Base-by-base conservation (phyloP, 2,888 invertebrate species). In the Microplitis manilae region DNA sequence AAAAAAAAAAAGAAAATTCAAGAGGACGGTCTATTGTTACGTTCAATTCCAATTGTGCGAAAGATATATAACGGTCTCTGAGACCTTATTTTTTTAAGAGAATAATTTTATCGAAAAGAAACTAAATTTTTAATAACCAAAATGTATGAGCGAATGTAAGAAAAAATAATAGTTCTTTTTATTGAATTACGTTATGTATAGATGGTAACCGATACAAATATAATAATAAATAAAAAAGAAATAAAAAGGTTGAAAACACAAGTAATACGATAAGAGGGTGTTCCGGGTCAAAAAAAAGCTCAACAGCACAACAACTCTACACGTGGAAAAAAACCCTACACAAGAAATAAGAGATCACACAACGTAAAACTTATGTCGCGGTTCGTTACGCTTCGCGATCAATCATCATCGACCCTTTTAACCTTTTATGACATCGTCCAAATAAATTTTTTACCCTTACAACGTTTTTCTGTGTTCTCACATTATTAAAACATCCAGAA, bases 381-480 rank as follows among this genome's bases (percentile, higher is more conserved):
- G 79, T 82, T 82, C 82, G 82, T 82, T 82, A 82, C 82, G 79
- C 78, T 76, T 78, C 64, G 75, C 80, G 81, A 82, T 82, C 82
- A 82, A 82, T 82, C 82, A 82, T 80, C 40, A 76, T 40, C 72
- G 78, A 79, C 81, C 81, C 79, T 79, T 30, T 76, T 73, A 41
- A 15, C 17, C 40, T 50, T 50, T 59, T 20, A 50, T 20, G 59
- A 17, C 38, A 8, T 39, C 17, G 40, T 20, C 41, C 67, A 9
- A 17, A 38, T 61, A 39, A 15, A 38, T 73, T 67, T 67, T 67
- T 59, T 65, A 30, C 17, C 38, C 38, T 20, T 65, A 30, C 13
- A 13, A 7, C 62, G 62, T 62, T 30, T 30, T 30, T 9, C 8
- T 65, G 17, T 20, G 13, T 38, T 65, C 20, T 20, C 9, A 30